A percentile compares a stretch with the other conserved stretches of the same genome.
These are phyloP conservation scores for Acrobeloides nanus DNA, from an alignment of 2,888 invertebrate genomes.

Conservation along the genomic window DNA sequence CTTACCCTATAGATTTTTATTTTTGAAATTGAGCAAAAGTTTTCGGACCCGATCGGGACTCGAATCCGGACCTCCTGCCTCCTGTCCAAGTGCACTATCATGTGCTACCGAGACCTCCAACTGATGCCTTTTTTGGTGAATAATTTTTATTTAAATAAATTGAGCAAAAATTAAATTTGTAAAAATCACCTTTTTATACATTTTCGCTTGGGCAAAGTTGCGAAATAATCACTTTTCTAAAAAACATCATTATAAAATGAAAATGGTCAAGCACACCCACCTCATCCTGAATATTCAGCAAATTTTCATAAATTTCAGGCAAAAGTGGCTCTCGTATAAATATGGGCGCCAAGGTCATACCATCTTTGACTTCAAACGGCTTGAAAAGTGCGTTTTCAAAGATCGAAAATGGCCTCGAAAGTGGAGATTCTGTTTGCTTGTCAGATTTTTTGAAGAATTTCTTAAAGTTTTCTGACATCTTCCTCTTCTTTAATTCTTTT, in stretches of 20 bases:
- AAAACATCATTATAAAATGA: neutral
- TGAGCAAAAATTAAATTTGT: too few relatives aligned
- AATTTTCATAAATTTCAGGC: slow-evolving; percentile 13
- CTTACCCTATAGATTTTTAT: too few relatives aligned
- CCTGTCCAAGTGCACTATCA: too few relatives aligned
- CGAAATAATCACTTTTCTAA: slow-evolving; percentile 3
- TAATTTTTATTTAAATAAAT: too few relatives aligned
- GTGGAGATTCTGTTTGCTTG: slow-evolving; percentile 22
- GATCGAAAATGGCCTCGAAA: slow-evolving; percentile 4
- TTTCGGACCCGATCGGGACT: too few relatives aligned
- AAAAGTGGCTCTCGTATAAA: slow-evolving; percentile 18
- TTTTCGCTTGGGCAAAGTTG: neutral
- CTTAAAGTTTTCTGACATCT: slow-evolving; percentile 13
- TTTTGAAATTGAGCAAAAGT: too few relatives aligned
- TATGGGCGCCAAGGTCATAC: slow-evolving; percentile 38
- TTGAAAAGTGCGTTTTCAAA: slow-evolving; percentile 14
- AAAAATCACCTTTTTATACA: too few relatives aligned
- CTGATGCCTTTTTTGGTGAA: too few relatives aligned
- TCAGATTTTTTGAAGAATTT: slow-evolving; percentile 36
- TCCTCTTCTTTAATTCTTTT: slow-evolving; percentile 28
- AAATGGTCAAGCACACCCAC: neutral
- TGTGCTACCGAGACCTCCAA: too few relatives aligned
- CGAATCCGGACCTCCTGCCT: too few relatives aligned
- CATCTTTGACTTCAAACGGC: slow-evolving; percentile 36
- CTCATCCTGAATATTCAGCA: slow-evolving; percentile 7